A percentile compares a stretch with the other conserved stretches of the same genome.
Evolutionary conservation across 1,140 invertebrate species (phyloP).

Genomic region (Tetramorium simillimum): DNA sequence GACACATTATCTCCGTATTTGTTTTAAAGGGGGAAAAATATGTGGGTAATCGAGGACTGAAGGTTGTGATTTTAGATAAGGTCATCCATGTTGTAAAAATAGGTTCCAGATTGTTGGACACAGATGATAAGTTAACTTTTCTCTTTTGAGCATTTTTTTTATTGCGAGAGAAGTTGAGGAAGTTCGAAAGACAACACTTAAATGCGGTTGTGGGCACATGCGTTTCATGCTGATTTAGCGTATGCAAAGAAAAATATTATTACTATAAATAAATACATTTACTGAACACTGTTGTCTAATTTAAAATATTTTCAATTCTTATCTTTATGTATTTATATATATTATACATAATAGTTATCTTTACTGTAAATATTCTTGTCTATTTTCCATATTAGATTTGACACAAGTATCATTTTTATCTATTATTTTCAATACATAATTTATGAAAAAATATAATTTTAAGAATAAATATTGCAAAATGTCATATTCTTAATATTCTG

Average conservation of each 20-base stretch:
- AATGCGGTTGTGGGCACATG: neutral
- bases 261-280: neutral
- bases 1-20: neutral
- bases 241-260: conserved; percentile 5
- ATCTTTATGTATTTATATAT: neutral
- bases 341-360: neutral
- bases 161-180: conserved; percentile 50
- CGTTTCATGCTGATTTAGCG: conserved; percentile 30
- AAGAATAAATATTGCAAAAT: neutral
- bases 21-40: neutral
- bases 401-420: neutral
- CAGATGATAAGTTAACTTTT: neutral
- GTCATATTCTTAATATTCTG: neutral
- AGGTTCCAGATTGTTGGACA: neutral
- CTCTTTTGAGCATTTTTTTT: neutral
- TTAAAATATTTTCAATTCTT: neutral
- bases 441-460: neutral
- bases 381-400: neutral
- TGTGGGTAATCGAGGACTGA: neutral
- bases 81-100: neutral
- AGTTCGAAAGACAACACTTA: conserved; percentile 51
- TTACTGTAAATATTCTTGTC: neutral
- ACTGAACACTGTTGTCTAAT: neutral
- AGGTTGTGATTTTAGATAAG: neutral
- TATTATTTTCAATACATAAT: neutral